A percentile compares a stretch with the other conserved stretches of the same genome.
phyloP scores from a whole-genome alignment of 2,888 invertebrate species.

The Geotrupes spiniger region DNA sequence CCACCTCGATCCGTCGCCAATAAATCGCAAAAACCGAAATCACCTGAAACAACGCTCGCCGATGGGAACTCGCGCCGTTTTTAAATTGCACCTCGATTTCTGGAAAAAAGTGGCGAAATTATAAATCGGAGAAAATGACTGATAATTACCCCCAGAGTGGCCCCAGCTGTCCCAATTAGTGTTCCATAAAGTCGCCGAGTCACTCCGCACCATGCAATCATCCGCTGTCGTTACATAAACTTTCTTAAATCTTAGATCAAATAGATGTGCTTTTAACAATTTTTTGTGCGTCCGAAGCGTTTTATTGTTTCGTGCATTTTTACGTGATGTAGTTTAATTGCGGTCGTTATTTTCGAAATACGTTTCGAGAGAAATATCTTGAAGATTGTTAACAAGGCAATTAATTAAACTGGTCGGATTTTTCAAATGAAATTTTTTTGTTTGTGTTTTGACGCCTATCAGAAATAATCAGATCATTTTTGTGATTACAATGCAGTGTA shows the following conservation, averaged over 20 bases:
- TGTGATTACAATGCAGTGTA: too few relatives aligned
- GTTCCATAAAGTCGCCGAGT: constrained; percentile 39
- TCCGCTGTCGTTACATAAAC: constrained; percentile 15
- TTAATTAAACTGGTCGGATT: too few relatives aligned
- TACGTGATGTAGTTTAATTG: constrained; percentile 3
- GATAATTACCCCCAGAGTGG: constrained; percentile 39
- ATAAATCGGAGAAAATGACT: constrained; percentile 40
- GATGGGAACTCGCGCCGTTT: constrained; percentile 15
- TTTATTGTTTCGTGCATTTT: constrained; percentile 4
- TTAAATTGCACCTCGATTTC: constrained; percentile 23
- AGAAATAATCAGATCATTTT: too few relatives aligned
- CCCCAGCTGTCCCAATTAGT: constrained; percentile 41
- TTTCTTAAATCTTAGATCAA: constrained; percentile 16
- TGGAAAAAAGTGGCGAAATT: constrained; percentile 36
- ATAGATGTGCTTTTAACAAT: not conserved
- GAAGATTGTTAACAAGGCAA: too few relatives aligned
- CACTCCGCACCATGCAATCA: constrained; percentile 32
- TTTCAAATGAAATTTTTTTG: too few relatives aligned
- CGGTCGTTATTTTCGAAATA: not conserved
- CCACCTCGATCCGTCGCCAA: too few relatives aligned
- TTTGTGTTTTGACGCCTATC: too few relatives aligned
- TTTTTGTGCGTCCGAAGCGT: not conserved
- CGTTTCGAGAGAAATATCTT: too few relatives aligned
- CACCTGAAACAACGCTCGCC: too few relatives aligned
- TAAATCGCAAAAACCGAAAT: too few relatives aligned